phyloP scores from a whole-genome alignment of 2,797 vertebrate genomes.

The Clarias platycephalus region DNA sequence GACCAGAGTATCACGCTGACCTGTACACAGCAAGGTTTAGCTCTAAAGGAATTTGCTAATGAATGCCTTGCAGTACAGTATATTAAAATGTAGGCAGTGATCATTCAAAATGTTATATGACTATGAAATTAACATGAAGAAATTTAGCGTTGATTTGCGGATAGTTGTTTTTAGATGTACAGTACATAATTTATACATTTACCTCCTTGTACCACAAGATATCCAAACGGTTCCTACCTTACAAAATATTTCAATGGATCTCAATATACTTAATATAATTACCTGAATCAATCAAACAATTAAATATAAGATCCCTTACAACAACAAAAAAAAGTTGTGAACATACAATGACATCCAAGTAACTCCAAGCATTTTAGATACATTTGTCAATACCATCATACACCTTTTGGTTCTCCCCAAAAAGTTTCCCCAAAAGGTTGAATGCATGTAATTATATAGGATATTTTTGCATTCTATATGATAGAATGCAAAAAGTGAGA shows the following conservation, averaged over 20 bases:
- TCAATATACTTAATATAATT: too few relatives aligned
- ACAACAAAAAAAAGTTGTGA: neutral
- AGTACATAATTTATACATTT: neutral
- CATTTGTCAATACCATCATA: neutral
- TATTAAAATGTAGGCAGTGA: neutral
- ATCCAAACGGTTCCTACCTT: neutral
- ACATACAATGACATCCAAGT: neutral
- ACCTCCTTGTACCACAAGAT: neutral
- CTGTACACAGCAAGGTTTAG: slow-evolving; percentile 3
- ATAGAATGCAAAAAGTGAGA: too few relatives aligned
- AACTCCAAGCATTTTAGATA: too few relatives aligned
- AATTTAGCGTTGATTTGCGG: neutral
- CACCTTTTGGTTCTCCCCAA: neutral
- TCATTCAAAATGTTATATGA: neutral
- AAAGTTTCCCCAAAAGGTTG: neutral
- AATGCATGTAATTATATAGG: neutral
- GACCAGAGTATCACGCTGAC: slow-evolving; percentile 7
- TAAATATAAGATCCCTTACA: neutral
- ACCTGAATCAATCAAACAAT: too few relatives aligned
- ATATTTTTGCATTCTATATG: neutral
- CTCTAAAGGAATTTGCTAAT: neutral
- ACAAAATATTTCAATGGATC: neutral
- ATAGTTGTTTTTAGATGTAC: neutral
- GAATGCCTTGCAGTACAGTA: neutral
- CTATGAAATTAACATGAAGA: neutral